Conservation (phyloP, 2,888 invertebrate genomes). For the Dicycla oo region DNA sequence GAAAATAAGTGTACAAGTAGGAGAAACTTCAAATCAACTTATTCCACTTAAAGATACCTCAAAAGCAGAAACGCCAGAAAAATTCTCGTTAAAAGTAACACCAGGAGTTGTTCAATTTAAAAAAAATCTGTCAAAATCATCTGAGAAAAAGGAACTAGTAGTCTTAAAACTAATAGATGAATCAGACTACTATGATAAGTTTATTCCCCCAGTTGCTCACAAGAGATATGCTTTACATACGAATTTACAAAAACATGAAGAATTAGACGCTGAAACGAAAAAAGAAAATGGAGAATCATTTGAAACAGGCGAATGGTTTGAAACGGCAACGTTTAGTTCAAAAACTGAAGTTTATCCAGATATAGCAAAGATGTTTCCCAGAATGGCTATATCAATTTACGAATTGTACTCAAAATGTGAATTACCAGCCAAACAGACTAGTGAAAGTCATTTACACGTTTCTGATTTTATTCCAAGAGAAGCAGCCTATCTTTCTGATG, state of each 20-base stretch:
- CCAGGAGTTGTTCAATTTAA: background rate
- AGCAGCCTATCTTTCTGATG: background rate
- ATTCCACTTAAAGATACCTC: background rate
- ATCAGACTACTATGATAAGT: slow-evolving; percentile 14
- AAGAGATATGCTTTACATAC: background rate
- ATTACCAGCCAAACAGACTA: slow-evolving; percentile 15
- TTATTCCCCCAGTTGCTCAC: slow-evolving; percentile 32
- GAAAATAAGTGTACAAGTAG: background rate
- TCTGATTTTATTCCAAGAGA: background rate
- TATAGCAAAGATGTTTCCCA: background rate
- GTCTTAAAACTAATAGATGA: slow-evolving; percentile 43
- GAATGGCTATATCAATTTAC: too few species aligned
- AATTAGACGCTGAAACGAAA: background rate
- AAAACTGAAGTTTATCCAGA: background rate
- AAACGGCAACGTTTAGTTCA: slow-evolving; percentile 1
- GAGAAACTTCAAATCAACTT: background rate
- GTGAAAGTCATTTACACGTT: slow-evolving; percentile 7
- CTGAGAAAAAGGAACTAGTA: slow-evolving; percentile 22
- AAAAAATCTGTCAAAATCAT: background rate
- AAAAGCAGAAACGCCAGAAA: background rate
- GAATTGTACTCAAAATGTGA: slow-evolving; percentile 1
- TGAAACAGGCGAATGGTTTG: slow-evolving; percentile 47
- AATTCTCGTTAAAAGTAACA: background rate
- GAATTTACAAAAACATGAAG: slow-evolving; percentile 29
- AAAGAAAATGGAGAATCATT: background rate